These are phyloP conservation scores for Drosophila willistoni DNA, from an alignment of 1,140 invertebrate genomes.

Conservation along the genomic window DNA sequence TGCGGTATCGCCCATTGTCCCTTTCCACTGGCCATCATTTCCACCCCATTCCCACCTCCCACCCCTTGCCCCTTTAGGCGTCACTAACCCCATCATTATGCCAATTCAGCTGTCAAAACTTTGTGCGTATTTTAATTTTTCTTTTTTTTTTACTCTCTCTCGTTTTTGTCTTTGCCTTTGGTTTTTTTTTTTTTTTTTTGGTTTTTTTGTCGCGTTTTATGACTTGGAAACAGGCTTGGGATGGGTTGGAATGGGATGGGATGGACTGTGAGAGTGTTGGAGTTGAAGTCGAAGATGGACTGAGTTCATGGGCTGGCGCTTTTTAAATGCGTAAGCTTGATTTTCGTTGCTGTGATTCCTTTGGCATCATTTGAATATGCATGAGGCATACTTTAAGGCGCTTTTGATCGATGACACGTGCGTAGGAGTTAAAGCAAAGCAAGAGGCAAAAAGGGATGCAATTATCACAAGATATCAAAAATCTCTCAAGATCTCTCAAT, in stretches of 20 bases:
- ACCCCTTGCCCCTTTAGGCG: slow-evolving; percentile 16
- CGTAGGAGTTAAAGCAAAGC: slow-evolving; percentile 33
- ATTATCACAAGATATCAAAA: not conserved
- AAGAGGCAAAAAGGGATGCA: not conserved
- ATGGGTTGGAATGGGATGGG: not conserved
- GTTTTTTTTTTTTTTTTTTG: slow-evolving; percentile 18
- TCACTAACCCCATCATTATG: slow-evolving; percentile 79
- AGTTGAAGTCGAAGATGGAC: not conserved
- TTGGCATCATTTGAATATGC: slow-evolving; percentile 72
- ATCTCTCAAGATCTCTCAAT: too few relatives aligned
- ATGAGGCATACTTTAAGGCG: slow-evolving; percentile 42
- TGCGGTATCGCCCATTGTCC: slow-evolving; percentile 25
- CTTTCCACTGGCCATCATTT: slow-evolving; percentile 2
- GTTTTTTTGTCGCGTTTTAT: slow-evolving; percentile 68
- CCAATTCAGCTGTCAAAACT: slow-evolving; percentile 81
- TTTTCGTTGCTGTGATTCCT: slow-evolving; percentile 73
- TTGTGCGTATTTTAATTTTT: slow-evolving; percentile 80
- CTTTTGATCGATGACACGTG: slow-evolving; percentile 72
- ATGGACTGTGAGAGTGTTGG: not conserved
- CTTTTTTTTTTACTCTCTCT: slow-evolving; percentile 42
- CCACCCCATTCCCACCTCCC: too few relatives aligned
- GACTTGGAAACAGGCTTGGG: slow-evolving; percentile 48
- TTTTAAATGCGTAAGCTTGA: slow-evolving; percentile 72
- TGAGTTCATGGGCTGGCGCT: slow-evolving; percentile 27
- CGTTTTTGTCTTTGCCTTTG: slow-evolving; percentile 18